Evolutionary conservation across 2,797 vertebrate genomes (phyloP).

Genomic region (Heteromormyrus szaboi): DNA sequence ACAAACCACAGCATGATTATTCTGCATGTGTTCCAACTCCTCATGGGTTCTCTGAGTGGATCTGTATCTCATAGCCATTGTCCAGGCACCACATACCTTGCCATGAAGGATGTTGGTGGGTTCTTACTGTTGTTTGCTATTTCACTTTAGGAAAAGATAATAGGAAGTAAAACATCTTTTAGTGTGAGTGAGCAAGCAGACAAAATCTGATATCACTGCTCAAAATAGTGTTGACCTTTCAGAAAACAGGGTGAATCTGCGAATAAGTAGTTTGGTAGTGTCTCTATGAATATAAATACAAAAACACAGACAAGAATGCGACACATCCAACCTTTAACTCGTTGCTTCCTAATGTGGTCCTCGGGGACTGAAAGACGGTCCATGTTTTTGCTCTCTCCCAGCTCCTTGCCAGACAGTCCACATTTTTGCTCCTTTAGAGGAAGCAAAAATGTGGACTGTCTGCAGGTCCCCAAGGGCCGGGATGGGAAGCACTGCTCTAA

Average conservation of each 20-base stretch:
- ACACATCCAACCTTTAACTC: not conserved
- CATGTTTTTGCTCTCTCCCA: not conserved
- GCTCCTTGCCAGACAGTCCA: not conserved
- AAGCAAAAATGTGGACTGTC: not conserved
- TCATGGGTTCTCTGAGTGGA: not conserved
- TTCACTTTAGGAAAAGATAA: slow-evolving; percentile 5
- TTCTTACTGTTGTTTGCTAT: slow-evolving; percentile 1
- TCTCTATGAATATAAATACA: not conserved
- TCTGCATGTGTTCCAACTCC: not conserved
- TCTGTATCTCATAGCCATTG: not conserved
- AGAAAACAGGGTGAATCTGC: not conserved
- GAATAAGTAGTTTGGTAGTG: not conserved
- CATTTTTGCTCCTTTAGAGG: not conserved
- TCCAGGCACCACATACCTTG: not conserved
- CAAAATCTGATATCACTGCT: not conserved
- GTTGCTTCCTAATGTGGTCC: not conserved
- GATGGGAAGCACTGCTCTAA: not conserved
- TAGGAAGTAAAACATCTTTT: not conserved
- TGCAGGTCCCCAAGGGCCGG: not conserved
- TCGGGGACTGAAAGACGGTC: not conserved
- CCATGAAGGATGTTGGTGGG: not conserved
- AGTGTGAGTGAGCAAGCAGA: not conserved
- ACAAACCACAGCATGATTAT: not conserved
- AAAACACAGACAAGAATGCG: not conserved
- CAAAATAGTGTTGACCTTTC: not conserved